Evolutionary conservation across 2,888 invertebrate species (phyloP).

Genomic region (Herminia tarsipennalis): DNA sequence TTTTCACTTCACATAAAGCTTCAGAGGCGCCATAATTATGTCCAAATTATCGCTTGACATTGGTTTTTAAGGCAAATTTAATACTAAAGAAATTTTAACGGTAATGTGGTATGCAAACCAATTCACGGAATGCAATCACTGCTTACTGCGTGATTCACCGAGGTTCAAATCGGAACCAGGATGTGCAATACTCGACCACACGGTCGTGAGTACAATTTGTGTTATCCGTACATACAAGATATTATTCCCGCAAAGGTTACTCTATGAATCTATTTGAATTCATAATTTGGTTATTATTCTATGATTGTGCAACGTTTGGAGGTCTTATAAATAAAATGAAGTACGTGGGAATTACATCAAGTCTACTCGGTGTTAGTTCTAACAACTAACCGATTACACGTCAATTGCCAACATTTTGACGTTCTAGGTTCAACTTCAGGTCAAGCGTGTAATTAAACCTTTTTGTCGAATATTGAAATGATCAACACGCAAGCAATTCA

Average conservation of each 20-base stretch:
- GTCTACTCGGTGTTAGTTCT: not conserved
- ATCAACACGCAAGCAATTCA: conserved; percentile 3
- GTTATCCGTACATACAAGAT: conserved; percentile 9
- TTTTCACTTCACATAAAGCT: conserved; percentile 53
- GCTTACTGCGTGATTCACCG: conserved; percentile 64
- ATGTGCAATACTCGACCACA: conserved; percentile 34
- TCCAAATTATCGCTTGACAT: conserved; percentile 57
- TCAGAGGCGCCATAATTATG: conserved; percentile 59
- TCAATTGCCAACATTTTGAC: not conserved
- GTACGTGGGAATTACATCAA: conserved; percentile 20
- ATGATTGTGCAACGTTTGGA: not conserved
- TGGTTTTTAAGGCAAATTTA: conserved; percentile 61
- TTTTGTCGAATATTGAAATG: conserved; percentile 1
- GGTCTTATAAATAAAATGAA: conserved; percentile 15
- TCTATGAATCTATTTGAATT: conserved; percentile 3
- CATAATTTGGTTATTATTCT: not conserved
- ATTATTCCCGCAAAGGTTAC: conserved; percentile 29
- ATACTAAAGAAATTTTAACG: conserved; percentile 67
- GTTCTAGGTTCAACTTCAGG: not conserved
- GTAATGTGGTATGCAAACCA: conserved; percentile 61
- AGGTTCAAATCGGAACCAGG: conserved; percentile 43
- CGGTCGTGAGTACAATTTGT: conserved; percentile 26
- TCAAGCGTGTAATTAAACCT: conserved; percentile 2
- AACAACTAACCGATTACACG: not conserved
- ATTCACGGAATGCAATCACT: conserved; percentile 63